These are phyloP conservation scores for Vespertilio murinus DNA, from an alignment of 2,797 vertebrate genomes.

Conservation along the genomic window DNA sequence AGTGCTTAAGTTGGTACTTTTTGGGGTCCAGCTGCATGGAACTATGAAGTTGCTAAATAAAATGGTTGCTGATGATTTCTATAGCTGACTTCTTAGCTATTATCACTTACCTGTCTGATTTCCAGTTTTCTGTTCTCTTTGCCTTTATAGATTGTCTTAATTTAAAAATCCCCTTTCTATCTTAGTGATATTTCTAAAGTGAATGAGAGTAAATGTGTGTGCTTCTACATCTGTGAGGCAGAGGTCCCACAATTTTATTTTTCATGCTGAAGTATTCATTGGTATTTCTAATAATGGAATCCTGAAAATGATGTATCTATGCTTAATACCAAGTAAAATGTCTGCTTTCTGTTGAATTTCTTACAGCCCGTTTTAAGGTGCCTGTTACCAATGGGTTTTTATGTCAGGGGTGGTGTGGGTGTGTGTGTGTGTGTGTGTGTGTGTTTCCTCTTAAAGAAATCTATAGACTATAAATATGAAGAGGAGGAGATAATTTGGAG, in stretches of 20 bases:
- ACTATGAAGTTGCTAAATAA: not conserved
- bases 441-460: slow-evolving; percentile 12
- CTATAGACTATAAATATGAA: not conserved
- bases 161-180: slow-evolving; percentile 11
- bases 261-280: not conserved
- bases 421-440: not conserved
- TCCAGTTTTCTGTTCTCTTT: slow-evolving; percentile 1
- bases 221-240: not conserved
- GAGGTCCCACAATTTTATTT: not conserved
- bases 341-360: not conserved
- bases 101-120: not conserved
- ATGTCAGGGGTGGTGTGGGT: not conserved
- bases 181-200: slow-evolving; percentile 13
- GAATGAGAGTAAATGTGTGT: not conserved
- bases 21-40: not conserved
- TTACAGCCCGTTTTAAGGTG: not conserved
- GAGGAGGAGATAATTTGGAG: not conserved
- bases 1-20: not conserved
- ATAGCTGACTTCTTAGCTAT: not conserved
- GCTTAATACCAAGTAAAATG: not conserved
- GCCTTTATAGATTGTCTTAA: not conserved
- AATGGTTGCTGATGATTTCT: not conserved
- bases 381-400: not conserved
- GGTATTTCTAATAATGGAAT: not conserved
- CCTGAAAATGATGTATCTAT: not conserved